Percentiles rank a stretch among this genome's conserved stretches.
These are phyloP conservation scores for Cladopsammia gracilis DNA, from an alignment of 64 coral and sea anemone genomes.

Conservation along the genomic window DNA sequence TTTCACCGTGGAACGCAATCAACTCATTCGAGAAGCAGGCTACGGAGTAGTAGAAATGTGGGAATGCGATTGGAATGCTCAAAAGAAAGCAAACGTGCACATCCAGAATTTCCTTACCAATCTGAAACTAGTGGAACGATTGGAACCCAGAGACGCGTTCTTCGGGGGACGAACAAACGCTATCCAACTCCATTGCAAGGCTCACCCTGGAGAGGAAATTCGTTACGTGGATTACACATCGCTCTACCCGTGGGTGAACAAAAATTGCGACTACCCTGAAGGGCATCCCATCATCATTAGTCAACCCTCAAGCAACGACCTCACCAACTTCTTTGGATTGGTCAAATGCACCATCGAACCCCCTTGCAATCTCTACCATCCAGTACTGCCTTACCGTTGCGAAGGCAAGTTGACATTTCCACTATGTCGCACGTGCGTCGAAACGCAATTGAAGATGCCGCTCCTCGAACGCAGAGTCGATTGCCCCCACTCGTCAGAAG, in stretches of 20 bases:
- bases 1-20: not conserved
- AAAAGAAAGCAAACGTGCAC: not conserved
- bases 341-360: not conserved
- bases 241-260: constrained; percentile 32
- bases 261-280: not conserved
- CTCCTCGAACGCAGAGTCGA: not conserved
- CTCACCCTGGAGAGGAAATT: constrained; percentile 1
- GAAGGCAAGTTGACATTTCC: constrained; percentile 37
- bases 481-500: not conserved
- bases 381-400: constrained; percentile 13
- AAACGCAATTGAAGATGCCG: not conserved
- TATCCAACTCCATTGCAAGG: not conserved
- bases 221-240: not conserved
- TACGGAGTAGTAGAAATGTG: not conserved
- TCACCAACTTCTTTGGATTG: constrained; percentile 1
- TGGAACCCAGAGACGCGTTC: constrained; percentile 8
- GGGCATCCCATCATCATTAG: not conserved
- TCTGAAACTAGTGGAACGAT: not conserved
- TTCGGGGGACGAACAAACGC: constrained; percentile 57
- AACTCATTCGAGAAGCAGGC: not conserved
- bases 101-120: not conserved
- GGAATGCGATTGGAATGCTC: not conserved
- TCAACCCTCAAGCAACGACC: not conserved
- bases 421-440: constrained; percentile 12
- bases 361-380: not conserved